These are phyloP conservation scores for Drosophila grimshawi DNA, from an alignment of 1,140 invertebrate species.

Conservation along the genomic window DNA sequence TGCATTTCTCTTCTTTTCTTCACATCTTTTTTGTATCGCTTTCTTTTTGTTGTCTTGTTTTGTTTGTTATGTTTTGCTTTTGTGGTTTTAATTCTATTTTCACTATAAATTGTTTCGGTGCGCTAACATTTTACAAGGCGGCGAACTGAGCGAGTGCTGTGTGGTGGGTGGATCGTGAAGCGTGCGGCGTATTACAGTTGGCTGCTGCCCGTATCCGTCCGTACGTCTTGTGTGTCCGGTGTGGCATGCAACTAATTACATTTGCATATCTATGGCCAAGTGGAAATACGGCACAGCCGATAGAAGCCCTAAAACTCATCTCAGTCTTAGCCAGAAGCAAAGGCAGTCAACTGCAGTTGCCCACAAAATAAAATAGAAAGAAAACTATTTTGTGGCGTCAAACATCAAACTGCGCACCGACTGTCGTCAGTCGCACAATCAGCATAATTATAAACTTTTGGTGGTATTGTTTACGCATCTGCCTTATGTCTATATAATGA, in stretches of 20 bases:
- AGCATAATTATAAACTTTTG: constrained; percentile 78
- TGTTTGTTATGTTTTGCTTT: constrained; percentile 75
- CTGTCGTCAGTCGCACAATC: constrained; percentile 54
- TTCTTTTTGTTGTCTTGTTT: constrained; percentile 40
- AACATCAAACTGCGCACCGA: constrained; percentile 42
- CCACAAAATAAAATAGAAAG: constrained; percentile 10
- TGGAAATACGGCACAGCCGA: constrained; percentile 57
- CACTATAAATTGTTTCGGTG: constrained; percentile 81
- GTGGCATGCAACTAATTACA: constrained; percentile 80
- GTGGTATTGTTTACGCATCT: constrained; percentile 57
- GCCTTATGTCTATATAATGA: constrained; percentile 60
- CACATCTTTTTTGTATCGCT: constrained; percentile 50
- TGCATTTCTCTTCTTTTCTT: constrained; percentile 52
- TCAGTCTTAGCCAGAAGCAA: neutral
- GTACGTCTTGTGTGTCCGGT: constrained; percentile 40
- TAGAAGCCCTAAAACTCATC: constrained; percentile 8
- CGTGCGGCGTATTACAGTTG: constrained; percentile 66
- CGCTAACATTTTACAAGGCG: constrained; percentile 76
- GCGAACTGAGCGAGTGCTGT: constrained; percentile 6
- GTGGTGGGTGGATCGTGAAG: constrained; percentile 24
- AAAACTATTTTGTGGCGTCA: constrained; percentile 1
- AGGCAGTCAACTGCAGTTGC: neutral
- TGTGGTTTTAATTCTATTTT: constrained; percentile 83
- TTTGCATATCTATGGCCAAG: constrained; percentile 76
- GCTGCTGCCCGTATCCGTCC: constrained; percentile 49